Base-by-base conservation (phyloP, 2,888 invertebrate species). In the Zygaena filipendulae region DNA sequence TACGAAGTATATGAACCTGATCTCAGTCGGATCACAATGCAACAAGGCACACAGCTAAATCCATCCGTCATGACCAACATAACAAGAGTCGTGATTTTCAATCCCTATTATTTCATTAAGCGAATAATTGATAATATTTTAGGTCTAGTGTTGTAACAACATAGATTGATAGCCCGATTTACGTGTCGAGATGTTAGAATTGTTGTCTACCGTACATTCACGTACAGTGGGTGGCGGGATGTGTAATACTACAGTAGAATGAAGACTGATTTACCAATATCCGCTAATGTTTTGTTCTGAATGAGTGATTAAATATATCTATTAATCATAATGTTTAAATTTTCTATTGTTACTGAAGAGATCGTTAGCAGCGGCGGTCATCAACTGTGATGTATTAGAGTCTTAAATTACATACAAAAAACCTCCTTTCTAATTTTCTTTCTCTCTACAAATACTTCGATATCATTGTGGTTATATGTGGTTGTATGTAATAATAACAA, bases 91-190 rank as follows among this genome's bases (percentile, higher is more conserved):
- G 69, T 69, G 70, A 68, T 59, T 43, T 43, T 47, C 47, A 41
- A 38, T 45, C 40, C 53, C 58, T 56, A 69, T 71, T 68, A 69
- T 69, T 69, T 68, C 68, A 68, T 67, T 70, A 64, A 53, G 59
- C 40, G 46, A 49, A 69, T 74, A 72, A 72, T 71, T 72, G 63
- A 72, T 71, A 57, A 52, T 52, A 54, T 54, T 52, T 47, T 24
- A 30, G 30, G 19, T 12, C 24, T 25, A 23, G 45, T 62, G 58
- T 58, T 66, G 68, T 62, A 70, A 66, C 59, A 52, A 50, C 49
- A 36, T 53, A 63, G 64, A 72, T 70, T 64, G 62, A 72, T 71
- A 52, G 68, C 60, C 66, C 59, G 58, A 63, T 63, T 64, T 60
- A 63, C 52, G 59, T 57, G 52, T 58, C 56, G 55, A 47, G 46